Evolutionary conservation across 2,797 vertebrate species (phyloP), one percentile per base, ranked within the genome.

Genomic region (Rachycentron canadum): DNA sequence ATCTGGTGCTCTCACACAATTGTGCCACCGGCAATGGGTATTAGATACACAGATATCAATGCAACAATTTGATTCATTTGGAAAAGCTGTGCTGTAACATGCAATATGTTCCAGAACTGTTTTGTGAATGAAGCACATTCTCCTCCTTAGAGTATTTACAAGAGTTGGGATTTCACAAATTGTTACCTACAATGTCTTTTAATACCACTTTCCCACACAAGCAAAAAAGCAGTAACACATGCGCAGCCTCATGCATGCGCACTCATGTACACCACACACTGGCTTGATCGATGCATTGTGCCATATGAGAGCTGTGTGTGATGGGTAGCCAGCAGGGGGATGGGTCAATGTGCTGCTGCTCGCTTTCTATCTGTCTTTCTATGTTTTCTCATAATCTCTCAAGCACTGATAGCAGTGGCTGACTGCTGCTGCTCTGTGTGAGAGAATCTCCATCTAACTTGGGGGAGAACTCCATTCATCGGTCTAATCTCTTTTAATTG

Each of bases 311-410:
- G 84, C 82, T 87, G 86, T 88, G 90, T 84, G 79, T 86, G 90
- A 91, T 89, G 86, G 83, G 86, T 34, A 83, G 82, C 79, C 76
- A 87, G 86, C 87, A 87, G 93, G 89, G 88, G 91, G 90, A 79
- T 85, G 91, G 88, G 91, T 91, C 85, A 83, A 67, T 85, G 84
- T 21, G 65, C 78, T 82, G 86, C 79, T 69, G 70, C 83, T 84
- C 25, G 60, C 61, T 79, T n/a, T 69, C 80, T 63, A 17, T 81
- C 62, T 8, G 63, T 75, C 70, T 71, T 59, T 78, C 81, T 68
- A 68, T 63, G 61, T 76, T 66, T 76, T 73, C 79, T 82, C 82
- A 65, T 58, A 63, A 47, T 78, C 77, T 84, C 63, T 62, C 55
- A 49, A 55, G 78, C 70, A 16, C 69, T 36, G 77, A 45, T 5